Conservation (phyloP, 2,888 invertebrate species). For the Ophioninae sp. region DNA sequence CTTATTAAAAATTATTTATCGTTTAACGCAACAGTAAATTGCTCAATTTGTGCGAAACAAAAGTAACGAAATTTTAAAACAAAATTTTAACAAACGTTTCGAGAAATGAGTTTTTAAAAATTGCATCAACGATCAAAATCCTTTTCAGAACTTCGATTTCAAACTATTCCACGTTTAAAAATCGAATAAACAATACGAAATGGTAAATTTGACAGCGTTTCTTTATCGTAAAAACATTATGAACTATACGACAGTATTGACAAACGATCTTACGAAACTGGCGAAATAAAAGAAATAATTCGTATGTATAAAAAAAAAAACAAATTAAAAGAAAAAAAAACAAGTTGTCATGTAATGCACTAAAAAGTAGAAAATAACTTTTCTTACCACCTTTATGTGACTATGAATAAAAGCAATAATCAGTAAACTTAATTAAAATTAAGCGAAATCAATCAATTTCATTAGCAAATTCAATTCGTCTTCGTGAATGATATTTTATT, state of each 20-base stretch:
- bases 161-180: neutral
- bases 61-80: neutral
- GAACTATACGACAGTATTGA: conserved; percentile 11
- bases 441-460: too few relatives aligned
- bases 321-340: too few relatives aligned
- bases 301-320: too few relatives aligned
- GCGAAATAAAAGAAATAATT: neutral
- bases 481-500: too few relatives aligned
- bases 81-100: neutral
- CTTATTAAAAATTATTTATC: neutral
- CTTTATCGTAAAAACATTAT: neutral
- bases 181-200: neutral
- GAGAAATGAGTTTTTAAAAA: neutral
- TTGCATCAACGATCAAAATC: neutral
- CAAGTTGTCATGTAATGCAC: too few relatives aligned
- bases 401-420: too few relatives aligned
- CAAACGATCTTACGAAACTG: neutral
- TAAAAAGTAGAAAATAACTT: too few relatives aligned
- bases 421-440: too few relatives aligned
- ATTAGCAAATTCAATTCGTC: too few relatives aligned
- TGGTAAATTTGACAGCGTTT: neutral
- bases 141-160: neutral
- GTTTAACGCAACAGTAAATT: neutral
- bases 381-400: too few relatives aligned
- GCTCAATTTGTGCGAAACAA: neutral